Conservation (phyloP, 2,797 vertebrate species). For the Hyperoplus immaculatus region DNA sequence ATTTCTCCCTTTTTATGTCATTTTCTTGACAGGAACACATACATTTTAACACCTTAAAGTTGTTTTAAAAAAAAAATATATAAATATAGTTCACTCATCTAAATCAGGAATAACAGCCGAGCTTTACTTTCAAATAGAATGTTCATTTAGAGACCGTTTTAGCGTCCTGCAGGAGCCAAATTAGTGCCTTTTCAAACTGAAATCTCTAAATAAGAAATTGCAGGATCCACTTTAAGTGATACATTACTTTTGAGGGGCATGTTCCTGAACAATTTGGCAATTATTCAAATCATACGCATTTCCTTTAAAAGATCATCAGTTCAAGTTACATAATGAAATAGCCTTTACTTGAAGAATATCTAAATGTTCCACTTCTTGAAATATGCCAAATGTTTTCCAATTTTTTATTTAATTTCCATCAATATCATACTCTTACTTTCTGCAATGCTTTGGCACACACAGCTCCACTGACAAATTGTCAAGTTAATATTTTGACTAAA, state of each 20-base stretch:
- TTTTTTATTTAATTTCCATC: background rate
- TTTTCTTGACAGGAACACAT: background rate
- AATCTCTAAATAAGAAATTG: too few species aligned
- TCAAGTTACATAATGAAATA: background rate
- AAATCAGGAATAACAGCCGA: background rate
- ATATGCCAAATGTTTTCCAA: background rate
- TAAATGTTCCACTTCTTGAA: background rate
- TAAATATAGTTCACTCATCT: background rate
- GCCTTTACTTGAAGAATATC: background rate
- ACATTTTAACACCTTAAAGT: background rate
- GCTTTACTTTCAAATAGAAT: background rate
- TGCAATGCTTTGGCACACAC: background rate
- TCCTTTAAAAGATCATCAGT: background rate
- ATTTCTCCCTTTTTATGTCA: constrained; percentile 15
- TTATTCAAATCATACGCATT: background rate
- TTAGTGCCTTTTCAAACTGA: background rate
- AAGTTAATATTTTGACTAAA: constrained; percentile 12
- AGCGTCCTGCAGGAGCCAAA: background rate
- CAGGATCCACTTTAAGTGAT: background rate
- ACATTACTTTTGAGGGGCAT: background rate
- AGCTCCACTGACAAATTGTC: constrained; percentile 1
- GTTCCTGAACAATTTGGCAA: background rate
- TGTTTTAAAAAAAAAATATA: background rate
- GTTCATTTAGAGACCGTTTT: background rate
- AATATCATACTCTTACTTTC: background rate